Percentiles rank a stretch among this genome's conserved stretches.
Evolutionary conservation across 1,140 invertebrate genomes (phyloP).

Genomic region (Rhynchophorus ferrugineus): DNA sequence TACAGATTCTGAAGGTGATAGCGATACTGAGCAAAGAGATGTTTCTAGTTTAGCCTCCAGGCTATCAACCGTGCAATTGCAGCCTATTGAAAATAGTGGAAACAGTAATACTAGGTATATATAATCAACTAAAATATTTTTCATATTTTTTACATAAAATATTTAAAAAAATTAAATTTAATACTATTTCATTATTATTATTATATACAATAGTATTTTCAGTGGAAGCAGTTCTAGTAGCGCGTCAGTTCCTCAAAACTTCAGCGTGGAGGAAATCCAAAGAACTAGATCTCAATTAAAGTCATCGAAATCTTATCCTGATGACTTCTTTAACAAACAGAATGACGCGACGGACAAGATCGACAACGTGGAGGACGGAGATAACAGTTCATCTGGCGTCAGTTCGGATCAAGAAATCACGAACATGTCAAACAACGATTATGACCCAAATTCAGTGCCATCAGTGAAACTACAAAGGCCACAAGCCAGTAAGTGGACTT

Average conservation of each 20-base stretch:
- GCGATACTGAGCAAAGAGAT: slow-evolving; percentile 30
- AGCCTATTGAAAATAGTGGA: slow-evolving; percentile 52
- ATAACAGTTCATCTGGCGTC: slow-evolving; percentile 80
- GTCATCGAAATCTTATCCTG: slow-evolving; percentile 76
- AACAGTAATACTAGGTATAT: slow-evolving; percentile 60
- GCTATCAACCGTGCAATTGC: slow-evolving; percentile 28
- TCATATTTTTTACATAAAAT: neutral
- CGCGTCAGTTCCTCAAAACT: slow-evolving; percentile 70
- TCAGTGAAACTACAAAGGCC: slow-evolving; percentile 29
- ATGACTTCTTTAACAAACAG: slow-evolving; percentile 59
- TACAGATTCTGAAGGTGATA: slow-evolving; percentile 58
- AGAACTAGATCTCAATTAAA: slow-evolving; percentile 75
- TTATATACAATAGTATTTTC: slow-evolving; percentile 32
- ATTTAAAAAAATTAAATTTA: too few species aligned
- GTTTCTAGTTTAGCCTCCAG: slow-evolving; percentile 26
- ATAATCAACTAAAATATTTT: neutral
- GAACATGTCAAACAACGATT: slow-evolving; percentile 34
- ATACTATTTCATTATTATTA: too few species aligned
- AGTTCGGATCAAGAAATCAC: slow-evolving; percentile 75
- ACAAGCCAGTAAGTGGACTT: slow-evolving; percentile 26
- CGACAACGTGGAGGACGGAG: slow-evolving; percentile 60
- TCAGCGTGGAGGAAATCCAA: slow-evolving; percentile 81
- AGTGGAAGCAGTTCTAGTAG: slow-evolving; percentile 62
- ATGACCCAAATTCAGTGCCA: slow-evolving; percentile 36
- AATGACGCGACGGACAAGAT: slow-evolving; percentile 38